These are phyloP conservation scores for Philantomba maxwellii DNA, from an alignment of 2,113 vertebrate species.

Conservation along the genomic window DNA sequence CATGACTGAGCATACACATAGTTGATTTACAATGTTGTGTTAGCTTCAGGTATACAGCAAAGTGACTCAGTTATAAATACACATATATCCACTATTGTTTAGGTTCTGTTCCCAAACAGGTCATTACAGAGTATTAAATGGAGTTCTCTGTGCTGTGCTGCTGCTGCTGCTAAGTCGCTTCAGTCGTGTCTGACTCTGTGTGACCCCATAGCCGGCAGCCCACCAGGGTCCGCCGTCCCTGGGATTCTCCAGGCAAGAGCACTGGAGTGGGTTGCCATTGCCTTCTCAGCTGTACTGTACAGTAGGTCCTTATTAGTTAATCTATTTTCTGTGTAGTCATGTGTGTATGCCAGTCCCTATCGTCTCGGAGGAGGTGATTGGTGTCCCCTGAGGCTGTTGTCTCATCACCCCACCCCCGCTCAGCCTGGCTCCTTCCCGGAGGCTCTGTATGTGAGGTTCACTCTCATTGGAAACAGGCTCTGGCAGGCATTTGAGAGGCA, in stretches of 20 bases:
- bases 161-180: no score
- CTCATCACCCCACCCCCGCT: background rate
- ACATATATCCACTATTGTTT: background rate
- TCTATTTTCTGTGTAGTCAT: background rate
- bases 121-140: background rate
- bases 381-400: background rate
- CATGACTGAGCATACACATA: background rate
- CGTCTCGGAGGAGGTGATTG: background rate
- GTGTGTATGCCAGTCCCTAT: background rate
- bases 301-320: background rate
- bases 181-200: no score
- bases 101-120: background rate
- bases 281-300: no score
- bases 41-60: background rate
- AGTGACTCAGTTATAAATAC: background rate
- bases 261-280: no score
- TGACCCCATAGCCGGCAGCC: no score
- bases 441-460: background rate
- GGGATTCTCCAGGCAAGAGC: no score
- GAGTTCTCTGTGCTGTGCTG: background rate
- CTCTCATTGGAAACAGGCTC: background rate
- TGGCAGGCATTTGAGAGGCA: background rate
- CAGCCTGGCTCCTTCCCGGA: background rate
- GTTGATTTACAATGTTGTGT: background rate
- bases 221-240: no score